A percentile compares a stretch with the other conserved stretches of the same genome.
These are phyloP conservation scores for Thamnophis elegans DNA, from an alignment of 2,797 vertebrate genomes.

Conservation along the genomic window DNA sequence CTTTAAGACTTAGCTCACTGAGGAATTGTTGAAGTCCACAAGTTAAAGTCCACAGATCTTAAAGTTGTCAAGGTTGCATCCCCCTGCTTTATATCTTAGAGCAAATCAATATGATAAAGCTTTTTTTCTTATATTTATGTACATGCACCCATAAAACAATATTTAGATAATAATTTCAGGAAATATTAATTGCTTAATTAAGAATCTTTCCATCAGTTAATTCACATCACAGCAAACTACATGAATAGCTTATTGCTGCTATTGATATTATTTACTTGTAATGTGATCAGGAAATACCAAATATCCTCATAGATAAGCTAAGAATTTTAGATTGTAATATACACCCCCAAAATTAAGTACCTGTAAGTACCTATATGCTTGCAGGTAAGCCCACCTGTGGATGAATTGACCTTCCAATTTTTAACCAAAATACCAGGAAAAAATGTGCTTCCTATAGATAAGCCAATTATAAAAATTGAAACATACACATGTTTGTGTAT, in stretches of 20 bases:
- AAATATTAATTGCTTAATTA: not conserved
- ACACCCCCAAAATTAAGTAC: not conserved
- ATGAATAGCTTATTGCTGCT: not conserved
- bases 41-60: not conserved
- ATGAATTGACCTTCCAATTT: not conserved
- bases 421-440: not conserved
- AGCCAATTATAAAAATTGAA: not conserved
- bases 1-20: not conserved
- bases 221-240: not conserved
- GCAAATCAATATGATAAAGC: not conserved
- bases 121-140: not conserved
- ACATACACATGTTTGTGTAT: too few relatives aligned
- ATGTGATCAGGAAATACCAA: not conserved
- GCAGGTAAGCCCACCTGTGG: not conserved
- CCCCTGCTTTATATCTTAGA: too few relatives aligned
- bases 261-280: not conserved
- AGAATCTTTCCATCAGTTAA: constrained; percentile 9
- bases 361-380: too few relatives aligned
- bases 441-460: not conserved
- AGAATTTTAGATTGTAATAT: not conserved
- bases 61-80: not conserved
- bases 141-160: not conserved
- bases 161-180: not conserved
- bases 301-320: not conserved
- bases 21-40: not conserved